A percentile compares a stretch with the other conserved stretches of the same genome.
Evolutionary conservation across 2,797 vertebrate species (phyloP).

Genomic region (Erpetoichthys calabaricus): DNA sequence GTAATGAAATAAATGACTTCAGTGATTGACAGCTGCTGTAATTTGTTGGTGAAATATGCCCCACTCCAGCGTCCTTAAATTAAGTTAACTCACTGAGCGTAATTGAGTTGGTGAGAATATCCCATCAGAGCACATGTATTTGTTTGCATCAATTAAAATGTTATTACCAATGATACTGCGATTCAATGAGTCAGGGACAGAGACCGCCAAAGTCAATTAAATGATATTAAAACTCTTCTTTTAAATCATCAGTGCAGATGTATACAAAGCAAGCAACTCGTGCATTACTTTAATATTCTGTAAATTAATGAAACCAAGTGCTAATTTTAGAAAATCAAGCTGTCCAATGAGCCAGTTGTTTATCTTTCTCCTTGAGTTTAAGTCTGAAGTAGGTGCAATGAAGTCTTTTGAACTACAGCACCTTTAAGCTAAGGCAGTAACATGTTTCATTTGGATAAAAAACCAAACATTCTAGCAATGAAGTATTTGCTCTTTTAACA

Average conservation of each 20-base stretch:
- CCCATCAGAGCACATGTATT: constrained; percentile 1
- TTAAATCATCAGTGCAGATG: background rate
- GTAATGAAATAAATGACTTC: constrained; percentile 1
- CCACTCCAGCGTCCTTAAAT: background rate
- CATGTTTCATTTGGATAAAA: constrained; percentile 4
- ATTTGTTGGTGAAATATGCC: background rate
- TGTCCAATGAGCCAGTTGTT: too few species aligned
- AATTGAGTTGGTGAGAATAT: constrained; percentile 2
- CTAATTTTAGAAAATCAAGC: too few species aligned
- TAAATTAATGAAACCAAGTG: too few species aligned
- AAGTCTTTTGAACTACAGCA: too few species aligned
- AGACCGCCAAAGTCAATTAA: background rate
- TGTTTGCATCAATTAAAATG: constrained; percentile 7
- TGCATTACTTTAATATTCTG: too few species aligned
- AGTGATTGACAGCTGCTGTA: background rate
- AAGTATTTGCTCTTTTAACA: constrained; percentile 7
- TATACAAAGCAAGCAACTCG: too few species aligned
- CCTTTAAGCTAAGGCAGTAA: too few species aligned
- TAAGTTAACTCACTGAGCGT: background rate
- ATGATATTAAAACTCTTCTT: background rate
- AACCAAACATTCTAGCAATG: constrained; percentile 1
- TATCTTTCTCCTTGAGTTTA: too few species aligned
- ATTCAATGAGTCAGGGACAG: background rate
- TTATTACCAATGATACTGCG: background rate
- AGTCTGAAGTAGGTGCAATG: too few species aligned